phyloP scores from a whole-genome alignment of 2,888 invertebrate species.

The Chymomyza caudatula region DNA sequence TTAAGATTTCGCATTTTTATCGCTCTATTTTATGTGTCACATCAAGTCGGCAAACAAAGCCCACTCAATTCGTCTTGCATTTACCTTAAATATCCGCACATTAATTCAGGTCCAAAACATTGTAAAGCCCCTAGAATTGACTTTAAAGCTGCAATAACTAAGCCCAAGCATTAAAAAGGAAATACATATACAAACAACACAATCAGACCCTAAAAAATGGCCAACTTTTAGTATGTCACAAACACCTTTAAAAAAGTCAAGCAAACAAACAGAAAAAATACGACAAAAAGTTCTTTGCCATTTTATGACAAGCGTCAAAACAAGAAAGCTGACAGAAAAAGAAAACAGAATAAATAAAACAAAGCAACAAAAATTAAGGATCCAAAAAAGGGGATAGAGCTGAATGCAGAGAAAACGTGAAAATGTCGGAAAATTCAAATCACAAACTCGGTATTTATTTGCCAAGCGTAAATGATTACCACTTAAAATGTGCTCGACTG shows the following conservation, averaged over 20 bases:
- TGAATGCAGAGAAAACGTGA: slow-evolving; percentile 18
- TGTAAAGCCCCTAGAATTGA: slow-evolving; percentile 24
- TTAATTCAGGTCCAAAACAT: not conserved
- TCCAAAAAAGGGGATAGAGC: slow-evolving; percentile 19
- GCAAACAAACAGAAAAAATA: not conserved
- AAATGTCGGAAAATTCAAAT: slow-evolving; percentile 62
- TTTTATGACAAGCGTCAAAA: slow-evolving; percentile 36
- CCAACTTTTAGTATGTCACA: not conserved
- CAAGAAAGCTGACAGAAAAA: slow-evolving; percentile 37
- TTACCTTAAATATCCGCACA: not conserved
- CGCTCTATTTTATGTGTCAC: not conserved
- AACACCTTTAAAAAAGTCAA: slow-evolving; percentile 34
- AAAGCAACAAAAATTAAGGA: slow-evolving; percentile 12
- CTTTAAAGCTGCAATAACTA: slow-evolving; percentile 40
- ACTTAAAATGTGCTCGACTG: slow-evolving; percentile 78
- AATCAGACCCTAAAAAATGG: not conserved
- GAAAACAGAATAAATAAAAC: slow-evolving; percentile 29
- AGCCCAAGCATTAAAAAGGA: slow-evolving; percentile 15
- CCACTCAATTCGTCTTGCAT: not conserved
- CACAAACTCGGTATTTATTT: slow-evolving; percentile 74
- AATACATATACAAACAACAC: slow-evolving; percentile 11
- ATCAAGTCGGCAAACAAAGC: not conserved
- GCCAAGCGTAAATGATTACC: slow-evolving; percentile 78
- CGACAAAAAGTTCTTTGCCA: slow-evolving; percentile 19
- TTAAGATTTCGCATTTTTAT: not conserved